Evolutionary conservation across 1,140 invertebrate genomes (phyloP).

Genomic region (Pachypsylla venusta): DNA sequence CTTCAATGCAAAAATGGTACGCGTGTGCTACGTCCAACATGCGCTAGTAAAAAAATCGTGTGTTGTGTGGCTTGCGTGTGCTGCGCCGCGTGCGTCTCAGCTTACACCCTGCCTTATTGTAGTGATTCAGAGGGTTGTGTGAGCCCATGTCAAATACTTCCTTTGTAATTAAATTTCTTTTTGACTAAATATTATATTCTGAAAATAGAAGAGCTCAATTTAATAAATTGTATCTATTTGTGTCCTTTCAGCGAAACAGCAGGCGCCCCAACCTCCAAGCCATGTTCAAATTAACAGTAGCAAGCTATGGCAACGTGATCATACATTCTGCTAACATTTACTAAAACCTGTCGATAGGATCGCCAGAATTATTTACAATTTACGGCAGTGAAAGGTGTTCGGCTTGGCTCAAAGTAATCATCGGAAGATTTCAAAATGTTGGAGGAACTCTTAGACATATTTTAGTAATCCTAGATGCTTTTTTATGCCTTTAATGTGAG

Average conservation of each 20-base stretch:
- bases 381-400: background rate
- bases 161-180: background rate
- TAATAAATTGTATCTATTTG: background rate
- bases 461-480: too few species aligned
- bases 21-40: too few species aligned
- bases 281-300: constrained; percentile 17
- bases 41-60: too few species aligned
- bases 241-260: constrained; percentile 17
- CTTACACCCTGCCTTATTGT: too few species aligned
- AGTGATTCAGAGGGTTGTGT: background rate
- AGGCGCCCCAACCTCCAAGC: constrained; percentile 19
- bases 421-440: too few species aligned
- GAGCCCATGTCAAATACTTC: background rate
- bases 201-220: background rate
- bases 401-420: too few species aligned
- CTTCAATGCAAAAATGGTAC: too few species aligned
- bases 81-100: too few species aligned
- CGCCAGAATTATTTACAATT: constrained; percentile 1
- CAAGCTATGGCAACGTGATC: constrained; percentile 11
- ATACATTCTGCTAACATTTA: constrained; percentile 7
- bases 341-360: background rate
- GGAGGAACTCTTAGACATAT: too few species aligned
- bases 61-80: too few species aligned
- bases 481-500: too few species aligned
- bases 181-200: background rate